Percentiles rank a stretch among this genome's conserved stretches.
Conservation (phyloP, 2,113 vertebrate species). For the Nicator chloris region DNA sequence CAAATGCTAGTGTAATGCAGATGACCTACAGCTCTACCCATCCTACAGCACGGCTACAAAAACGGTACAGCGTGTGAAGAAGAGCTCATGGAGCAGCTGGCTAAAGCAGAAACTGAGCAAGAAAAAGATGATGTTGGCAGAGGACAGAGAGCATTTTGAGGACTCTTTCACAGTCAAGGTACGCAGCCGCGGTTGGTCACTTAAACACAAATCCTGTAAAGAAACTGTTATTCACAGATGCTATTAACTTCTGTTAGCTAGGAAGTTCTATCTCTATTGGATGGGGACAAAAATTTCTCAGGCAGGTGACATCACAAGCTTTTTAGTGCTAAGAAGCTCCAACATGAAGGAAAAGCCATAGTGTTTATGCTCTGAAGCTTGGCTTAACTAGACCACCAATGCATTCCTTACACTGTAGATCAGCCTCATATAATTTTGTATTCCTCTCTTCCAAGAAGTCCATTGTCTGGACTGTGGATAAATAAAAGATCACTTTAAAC, state of each 20-base stretch:
- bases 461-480: not conserved
- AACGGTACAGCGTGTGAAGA: not conserved
- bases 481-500: not conserved
- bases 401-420: not conserved
- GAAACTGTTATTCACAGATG: not conserved
- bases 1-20: not conserved
- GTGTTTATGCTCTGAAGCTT: not conserved
- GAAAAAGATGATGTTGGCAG: slow-evolving; percentile 22
- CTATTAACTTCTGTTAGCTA: not conserved
- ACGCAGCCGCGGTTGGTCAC: not conserved
- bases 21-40: slow-evolving; percentile 32
- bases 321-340: not conserved
- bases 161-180: slow-evolving; percentile 7
- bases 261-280: not conserved
- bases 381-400: not conserved
- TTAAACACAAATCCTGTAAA: not conserved
- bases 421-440: not conserved
- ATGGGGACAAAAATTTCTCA: not conserved
- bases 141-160: slow-evolving; percentile 18
- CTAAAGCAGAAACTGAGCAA: slow-evolving; percentile 45
- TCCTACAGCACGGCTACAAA: slow-evolving; percentile 25
- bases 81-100: slow-evolving; percentile 25
- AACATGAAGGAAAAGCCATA: not conserved
- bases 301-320: not conserved
- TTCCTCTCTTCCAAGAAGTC: not conserved